Evolutionary conservation across 2,888 invertebrate genomes (phyloP), one percentile per base, ranked within the genome.

Genomic region (Zygothrica quintamaculata): DNA sequence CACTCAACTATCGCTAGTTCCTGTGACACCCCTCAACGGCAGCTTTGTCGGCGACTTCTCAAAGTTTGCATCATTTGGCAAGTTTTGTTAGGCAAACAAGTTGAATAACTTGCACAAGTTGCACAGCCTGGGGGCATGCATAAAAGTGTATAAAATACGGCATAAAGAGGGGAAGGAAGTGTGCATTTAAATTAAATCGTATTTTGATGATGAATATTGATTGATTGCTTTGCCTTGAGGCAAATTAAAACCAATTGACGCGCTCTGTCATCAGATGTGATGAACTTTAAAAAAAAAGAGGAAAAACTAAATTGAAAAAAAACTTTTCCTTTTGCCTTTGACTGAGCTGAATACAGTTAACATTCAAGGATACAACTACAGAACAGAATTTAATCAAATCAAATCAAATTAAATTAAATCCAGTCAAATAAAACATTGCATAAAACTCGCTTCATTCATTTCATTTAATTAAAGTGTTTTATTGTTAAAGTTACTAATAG

Each of bases 201-300:
- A 75, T 76, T 82, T 87, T 74, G 84, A 87, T 74, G 84, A 87
- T 82, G 87, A 82, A 82, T 87, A 82, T 84, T 84, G 82, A 82
- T 82, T 82, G 82, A 82, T 82, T 87, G 80, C 68, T 76, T 69
- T 57, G 72, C 65, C 71, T 59, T 62, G 58, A 59, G 42, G 60
- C 58, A 69, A 74, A 73, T 72, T 73, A 76, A 77, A 73, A 60
- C 51, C 64, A 74, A 74, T 73, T 67, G 73, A 15, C 58, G 34
- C 36, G 39, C 58, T 58, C 55, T 31, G 68, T 64, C 44, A 74
- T 77, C 69, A n/a, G n/a, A n/a, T n/a, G n/a, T n/a, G n/a, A n/a
- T n/a, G n/a, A n/a, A n/a, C n/a, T n/a, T n/a, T n/a, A n/a, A n/a
- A n/a, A n/a, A n/a, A n/a, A n/a, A n/a, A n/a, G n/a, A n/a, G n/a